These are phyloP conservation scores for Polydrusus cervinus DNA, from an alignment of 2,888 invertebrate genomes.

Conservation along the genomic window DNA sequence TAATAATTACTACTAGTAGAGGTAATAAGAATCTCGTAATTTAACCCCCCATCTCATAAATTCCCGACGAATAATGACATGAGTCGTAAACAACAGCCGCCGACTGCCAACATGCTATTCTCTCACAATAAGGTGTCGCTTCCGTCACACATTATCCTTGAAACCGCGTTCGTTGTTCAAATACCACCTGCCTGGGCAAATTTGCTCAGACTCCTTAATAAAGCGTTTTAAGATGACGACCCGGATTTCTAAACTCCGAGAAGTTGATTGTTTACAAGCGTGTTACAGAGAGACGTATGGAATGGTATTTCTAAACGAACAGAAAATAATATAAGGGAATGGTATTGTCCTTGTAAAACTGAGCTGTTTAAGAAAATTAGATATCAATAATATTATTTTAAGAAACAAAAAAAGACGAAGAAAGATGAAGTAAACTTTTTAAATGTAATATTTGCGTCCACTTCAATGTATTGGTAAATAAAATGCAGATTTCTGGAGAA, in stretches of 20 bases:
- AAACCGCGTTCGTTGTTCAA: conserved; percentile 40
- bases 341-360: not conserved
- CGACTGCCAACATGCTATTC: conserved; percentile 23
- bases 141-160: conserved; percentile 36
- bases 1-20: not conserved
- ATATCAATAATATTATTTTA: no score
- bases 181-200: conserved; percentile 45
- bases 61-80: conserved; percentile 11
- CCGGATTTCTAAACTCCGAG: conserved; percentile 22
- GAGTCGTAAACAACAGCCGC: conserved; percentile 32
- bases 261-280: conserved; percentile 30
- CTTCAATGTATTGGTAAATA: no score
- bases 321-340: not conserved
- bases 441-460: no score
- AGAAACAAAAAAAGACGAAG: no score
- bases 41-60: conserved; percentile 1
- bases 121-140: conserved; percentile 35
- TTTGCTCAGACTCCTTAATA: conserved; percentile 44
- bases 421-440: no score
- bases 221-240: conserved; percentile 38
- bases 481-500: no score
- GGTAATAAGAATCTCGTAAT: conserved; percentile 3
- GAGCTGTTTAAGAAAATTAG: no score
- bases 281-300: no score
- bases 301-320: no score